These are phyloP conservation scores for Catagonus wagneri DNA, from an alignment of 2,113 vertebrate genomes.

Conservation along the genomic window DNA sequence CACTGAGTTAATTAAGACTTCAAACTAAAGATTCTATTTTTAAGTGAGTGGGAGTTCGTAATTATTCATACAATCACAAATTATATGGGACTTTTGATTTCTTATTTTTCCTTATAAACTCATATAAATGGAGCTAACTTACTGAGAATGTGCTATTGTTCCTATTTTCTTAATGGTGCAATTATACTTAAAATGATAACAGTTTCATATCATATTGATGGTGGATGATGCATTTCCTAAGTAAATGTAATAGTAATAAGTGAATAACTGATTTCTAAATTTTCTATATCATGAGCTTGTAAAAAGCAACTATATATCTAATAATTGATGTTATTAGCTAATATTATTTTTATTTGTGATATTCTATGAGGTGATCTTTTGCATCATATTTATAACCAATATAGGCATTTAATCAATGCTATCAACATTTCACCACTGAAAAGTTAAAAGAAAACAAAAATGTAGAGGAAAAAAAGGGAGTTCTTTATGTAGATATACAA, in stretches of 20 bases:
- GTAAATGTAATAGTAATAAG: neutral
- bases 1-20: neutral
- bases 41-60: neutral
- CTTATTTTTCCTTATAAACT: neutral
- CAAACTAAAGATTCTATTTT: slow-evolving; percentile 34
- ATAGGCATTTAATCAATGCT: neutral
- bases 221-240: neutral
- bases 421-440: neutral
- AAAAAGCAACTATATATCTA: neutral
- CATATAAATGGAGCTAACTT: neutral
- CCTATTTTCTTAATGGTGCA: neutral
- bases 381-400: neutral
- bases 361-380: neutral
- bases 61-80: neutral
- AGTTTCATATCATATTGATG: neutral
- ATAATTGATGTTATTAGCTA: neutral
- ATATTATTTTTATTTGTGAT: neutral
- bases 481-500: neutral
- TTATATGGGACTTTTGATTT: too few species aligned
- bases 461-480: neutral
- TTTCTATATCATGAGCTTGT: neutral
- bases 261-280: neutral
- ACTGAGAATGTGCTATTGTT: neutral
- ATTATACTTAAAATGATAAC: neutral
- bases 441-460: neutral